phyloP scores from a whole-genome alignment of 2,113 vertebrate species.

The Aptenodytes forsteri region DNA sequence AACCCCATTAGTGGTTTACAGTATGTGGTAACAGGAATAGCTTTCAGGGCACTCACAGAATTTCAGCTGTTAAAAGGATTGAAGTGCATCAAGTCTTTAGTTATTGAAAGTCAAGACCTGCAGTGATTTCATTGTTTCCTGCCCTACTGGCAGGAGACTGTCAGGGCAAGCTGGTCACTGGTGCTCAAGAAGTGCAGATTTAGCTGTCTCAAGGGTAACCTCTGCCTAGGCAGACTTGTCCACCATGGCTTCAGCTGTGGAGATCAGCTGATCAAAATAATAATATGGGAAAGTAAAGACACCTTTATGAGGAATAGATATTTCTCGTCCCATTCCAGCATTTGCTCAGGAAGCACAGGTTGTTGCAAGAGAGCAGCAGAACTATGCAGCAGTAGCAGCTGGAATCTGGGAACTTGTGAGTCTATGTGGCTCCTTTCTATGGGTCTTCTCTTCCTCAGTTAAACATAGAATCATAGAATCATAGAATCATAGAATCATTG shows the following conservation, averaged over 20 bases:
- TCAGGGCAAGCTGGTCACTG: not conserved
- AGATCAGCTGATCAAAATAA: not conserved
- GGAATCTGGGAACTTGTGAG: not conserved
- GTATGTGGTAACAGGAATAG: not conserved
- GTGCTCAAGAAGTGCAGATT: not conserved
- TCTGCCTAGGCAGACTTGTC: not conserved
- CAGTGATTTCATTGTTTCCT: not conserved
- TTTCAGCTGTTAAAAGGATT: not conserved
- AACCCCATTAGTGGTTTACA: not conserved
- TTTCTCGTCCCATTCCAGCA: rapidly evolving
- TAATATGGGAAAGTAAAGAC: not conserved
- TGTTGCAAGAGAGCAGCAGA: not conserved
- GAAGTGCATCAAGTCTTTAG: not conserved
- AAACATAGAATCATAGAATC: not conserved
- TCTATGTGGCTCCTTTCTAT: not conserved
- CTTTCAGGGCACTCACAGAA: not conserved
- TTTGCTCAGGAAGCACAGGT: not conserved
- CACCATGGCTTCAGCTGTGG: not conserved
- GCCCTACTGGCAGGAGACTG: not conserved
- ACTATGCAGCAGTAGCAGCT: not conserved
- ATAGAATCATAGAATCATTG: too few species aligned
- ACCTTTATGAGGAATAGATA: not conserved
- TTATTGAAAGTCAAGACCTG: not conserved
- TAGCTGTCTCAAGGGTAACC: not conserved
- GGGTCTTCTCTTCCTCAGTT: not conserved